These are phyloP conservation scores for Semotilus atromaculatus DNA, from an alignment of 2,797 vertebrate species.

Conservation along the genomic window DNA sequence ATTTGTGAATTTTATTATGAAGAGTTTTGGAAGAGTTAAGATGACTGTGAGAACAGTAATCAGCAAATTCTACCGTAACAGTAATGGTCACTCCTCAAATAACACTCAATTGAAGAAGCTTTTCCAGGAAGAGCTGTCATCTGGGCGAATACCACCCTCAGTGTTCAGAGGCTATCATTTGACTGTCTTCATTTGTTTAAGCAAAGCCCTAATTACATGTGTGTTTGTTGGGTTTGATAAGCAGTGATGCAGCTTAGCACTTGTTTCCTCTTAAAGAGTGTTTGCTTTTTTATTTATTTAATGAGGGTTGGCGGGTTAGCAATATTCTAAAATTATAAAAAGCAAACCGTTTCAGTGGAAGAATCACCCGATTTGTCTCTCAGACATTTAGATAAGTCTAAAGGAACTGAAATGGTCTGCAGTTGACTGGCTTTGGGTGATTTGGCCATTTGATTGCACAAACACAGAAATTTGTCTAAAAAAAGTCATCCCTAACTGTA, in stretches of 20 bases:
- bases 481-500: neutral
- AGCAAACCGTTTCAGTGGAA: neutral
- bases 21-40: neutral
- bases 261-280: constrained; percentile 24
- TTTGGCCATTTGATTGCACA: neutral
- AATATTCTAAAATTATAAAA: constrained; percentile 17
- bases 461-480: constrained; percentile 27
- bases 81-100: constrained; percentile 8
- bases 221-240: constrained; percentile 29
- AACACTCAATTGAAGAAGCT: constrained; percentile 9
- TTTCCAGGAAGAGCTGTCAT: constrained; percentile 14
- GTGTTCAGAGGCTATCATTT: constrained; percentile 33
- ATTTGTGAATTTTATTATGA: neutral
- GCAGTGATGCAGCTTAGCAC: constrained; percentile 25
- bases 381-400: neutral
- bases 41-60: neutral
- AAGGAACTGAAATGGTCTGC: neutral
- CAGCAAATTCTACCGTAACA: neutral
- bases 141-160: constrained; percentile 8
- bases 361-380: neutral
- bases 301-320: neutral
- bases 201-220: constrained; percentile 2
- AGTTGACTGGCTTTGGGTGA: neutral
- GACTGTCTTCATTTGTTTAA: constrained; percentile 37
- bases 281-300: constrained; percentile 25